Evolutionary conservation across 2,113 vertebrate species (phyloP).

Genomic region (Cynopterus brachyotis): DNA sequence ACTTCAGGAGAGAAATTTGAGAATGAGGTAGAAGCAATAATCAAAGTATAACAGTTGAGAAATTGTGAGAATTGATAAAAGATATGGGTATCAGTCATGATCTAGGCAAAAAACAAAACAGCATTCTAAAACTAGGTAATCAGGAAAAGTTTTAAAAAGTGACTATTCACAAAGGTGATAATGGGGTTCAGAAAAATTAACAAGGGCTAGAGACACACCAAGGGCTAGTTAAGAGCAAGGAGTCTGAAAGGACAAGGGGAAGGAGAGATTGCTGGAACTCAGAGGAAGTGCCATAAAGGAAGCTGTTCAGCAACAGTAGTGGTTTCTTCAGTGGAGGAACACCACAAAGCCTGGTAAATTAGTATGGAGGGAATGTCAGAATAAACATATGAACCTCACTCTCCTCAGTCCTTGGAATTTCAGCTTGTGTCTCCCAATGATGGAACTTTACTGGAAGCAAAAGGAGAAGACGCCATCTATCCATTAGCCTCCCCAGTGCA

Average conservation of each 20-base stretch:
- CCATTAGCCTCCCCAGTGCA: background rate
- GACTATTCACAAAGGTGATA: background rate
- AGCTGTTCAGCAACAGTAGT: background rate
- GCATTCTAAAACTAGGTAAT: background rate
- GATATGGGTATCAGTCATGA: background rate
- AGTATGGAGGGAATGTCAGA: background rate
- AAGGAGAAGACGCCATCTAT: background rate
- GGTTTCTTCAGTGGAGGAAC: background rate
- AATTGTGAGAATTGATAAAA: conserved; percentile 9
- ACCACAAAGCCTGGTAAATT: background rate
- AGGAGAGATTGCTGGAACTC: background rate
- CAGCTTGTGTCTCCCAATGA: background rate
- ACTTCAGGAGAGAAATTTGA: conserved; percentile 23
- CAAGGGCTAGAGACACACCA: background rate
- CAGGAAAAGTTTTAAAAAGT: background rate
- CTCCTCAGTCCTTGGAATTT: background rate
- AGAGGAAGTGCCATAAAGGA: background rate
- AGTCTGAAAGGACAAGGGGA: background rate
- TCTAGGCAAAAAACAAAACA: conserved; percentile 8
- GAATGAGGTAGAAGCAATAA: background rate
- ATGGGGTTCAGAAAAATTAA: background rate
- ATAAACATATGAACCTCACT: background rate
- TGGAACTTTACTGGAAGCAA: background rate
- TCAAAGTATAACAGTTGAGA: background rate
- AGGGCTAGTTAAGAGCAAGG: background rate